phyloP scores from a whole-genome alignment of 1,140 invertebrate species.

The Magallana gigas region DNA sequence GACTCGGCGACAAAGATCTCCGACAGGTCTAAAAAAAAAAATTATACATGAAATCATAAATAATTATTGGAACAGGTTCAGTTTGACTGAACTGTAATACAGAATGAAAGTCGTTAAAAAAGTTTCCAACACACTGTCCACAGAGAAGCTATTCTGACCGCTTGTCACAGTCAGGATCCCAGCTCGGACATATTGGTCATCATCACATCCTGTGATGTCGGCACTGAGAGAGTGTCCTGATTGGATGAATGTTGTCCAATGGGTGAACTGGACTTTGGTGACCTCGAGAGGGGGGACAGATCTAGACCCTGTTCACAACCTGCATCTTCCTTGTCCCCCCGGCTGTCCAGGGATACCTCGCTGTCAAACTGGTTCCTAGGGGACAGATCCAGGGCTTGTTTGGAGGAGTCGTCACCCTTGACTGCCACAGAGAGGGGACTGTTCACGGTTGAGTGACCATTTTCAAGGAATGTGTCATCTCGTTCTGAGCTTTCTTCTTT shows the following conservation, averaged over 20 bases:
- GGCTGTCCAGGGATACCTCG: constrained; percentile 12
- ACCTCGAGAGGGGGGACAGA: constrained; percentile 4
- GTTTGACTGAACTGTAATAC: constrained; percentile 25
- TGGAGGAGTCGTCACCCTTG: background rate
- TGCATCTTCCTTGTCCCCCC: background rate
- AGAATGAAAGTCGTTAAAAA: background rate
- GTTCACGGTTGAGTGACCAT: constrained; percentile 12
- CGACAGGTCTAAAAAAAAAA: background rate
- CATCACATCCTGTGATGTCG: constrained; percentile 7
- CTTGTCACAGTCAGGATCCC: constrained; percentile 20
- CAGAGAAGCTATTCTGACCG: no score
- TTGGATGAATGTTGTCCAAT: constrained; percentile 38
- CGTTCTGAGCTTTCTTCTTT: constrained; percentile 33
- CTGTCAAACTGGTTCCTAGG: constrained; percentile 14
- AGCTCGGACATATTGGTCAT: background rate
- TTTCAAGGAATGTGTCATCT: constrained; percentile 20
- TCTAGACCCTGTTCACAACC: constrained; percentile 31
- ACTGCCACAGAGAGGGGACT: background rate
- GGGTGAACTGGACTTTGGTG: constrained; percentile 22
- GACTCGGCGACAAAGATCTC: background rate
- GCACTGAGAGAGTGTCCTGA: constrained; percentile 38
- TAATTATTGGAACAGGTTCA: constrained; percentile 26
- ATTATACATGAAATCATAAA: constrained; percentile 16
- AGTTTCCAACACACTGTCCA: background rate
- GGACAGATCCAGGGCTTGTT: constrained; percentile 10